Conservation (phyloP, 2,888 invertebrate genomes). For the Trichopoda pennipes region DNA sequence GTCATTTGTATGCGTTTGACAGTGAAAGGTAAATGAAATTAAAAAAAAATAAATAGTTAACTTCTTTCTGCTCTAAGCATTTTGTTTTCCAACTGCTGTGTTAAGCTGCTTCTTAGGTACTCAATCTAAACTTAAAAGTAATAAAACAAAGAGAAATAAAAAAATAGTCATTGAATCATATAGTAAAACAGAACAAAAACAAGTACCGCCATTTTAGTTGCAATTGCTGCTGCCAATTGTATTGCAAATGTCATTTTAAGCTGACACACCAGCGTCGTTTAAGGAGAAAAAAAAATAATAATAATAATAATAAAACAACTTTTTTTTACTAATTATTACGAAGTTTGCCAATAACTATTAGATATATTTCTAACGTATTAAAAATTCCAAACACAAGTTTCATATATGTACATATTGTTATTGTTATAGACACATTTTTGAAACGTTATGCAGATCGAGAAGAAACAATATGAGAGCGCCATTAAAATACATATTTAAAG, state of each 20-base stretch:
- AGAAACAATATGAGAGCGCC: no score
- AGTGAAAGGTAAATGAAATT: constrained; percentile 50
- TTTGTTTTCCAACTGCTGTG: background rate
- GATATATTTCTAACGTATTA: constrained; percentile 20
- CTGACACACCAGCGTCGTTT: constrained; percentile 49
- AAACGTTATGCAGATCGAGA: background rate
- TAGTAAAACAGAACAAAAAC: constrained; percentile 34
- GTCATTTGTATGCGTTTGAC: constrained; percentile 61
- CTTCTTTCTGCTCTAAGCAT: constrained; percentile 7
- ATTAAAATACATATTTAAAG: no score
- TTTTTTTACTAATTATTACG: constrained; percentile 15
- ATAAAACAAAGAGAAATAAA: background rate
- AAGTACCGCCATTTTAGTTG: constrained; percentile 45
- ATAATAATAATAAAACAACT: constrained; percentile 23
- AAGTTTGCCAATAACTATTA: constrained; percentile 33
- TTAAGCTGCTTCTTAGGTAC: constrained; percentile 23
- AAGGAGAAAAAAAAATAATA: constrained; percentile 10
- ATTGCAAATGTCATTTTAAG: constrained; percentile 56
- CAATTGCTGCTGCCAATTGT: constrained; percentile 52
- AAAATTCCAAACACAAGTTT: constrained; percentile 51
- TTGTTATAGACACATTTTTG: constrained; percentile 7
- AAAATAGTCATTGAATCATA: background rate
- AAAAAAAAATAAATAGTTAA: background rate
- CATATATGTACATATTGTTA: background rate
- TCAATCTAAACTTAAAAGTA: constrained; percentile 4